Base-by-base conservation (phyloP, 2,888 invertebrate species). In the Rhagium mordax region DNA sequence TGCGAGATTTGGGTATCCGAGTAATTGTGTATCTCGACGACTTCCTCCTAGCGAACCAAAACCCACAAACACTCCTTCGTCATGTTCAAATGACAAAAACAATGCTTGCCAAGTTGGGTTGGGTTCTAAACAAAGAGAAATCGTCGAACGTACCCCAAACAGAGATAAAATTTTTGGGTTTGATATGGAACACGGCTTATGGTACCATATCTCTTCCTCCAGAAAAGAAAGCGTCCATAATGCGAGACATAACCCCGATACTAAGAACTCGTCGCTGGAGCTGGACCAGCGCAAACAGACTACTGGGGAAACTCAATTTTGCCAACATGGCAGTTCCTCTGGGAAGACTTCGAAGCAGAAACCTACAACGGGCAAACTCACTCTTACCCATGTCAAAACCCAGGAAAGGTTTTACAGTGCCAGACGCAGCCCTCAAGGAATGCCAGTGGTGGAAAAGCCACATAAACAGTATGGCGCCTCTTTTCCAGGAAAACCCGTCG, bases 321-420 rank as follows among this genome's bases (percentile, higher is more conserved):
- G 75, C 72, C 4, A 64, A 72, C 13, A 67, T 74, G 10, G 76
- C 53, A 27, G 57, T 67, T 68, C 72, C 74, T 10, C 53, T 76
- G 5, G 72, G 68, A 59, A 75, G 75, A 64, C 73, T 77, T 21
- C 60, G 68, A 24, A 21, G 69, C 29, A 66, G 75, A 49, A 18
- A 55, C 10, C 20, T 60, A 13, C 60, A 20, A 18, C 60, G 27
- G 47, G 51, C 62, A 16, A 62, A 18, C 3, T 57, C 62, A 33
- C 49, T 67, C 10, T 59, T 71, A 18, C 75, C 60, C 8, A 49
- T 64, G 15, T 47, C n/a, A 10, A 47, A 71, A 20, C 47, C 67
- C 4, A 21, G 16, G 1, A 33, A 27, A 27, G 8, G 10, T 10
- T 59, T 59, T 33, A 3, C 16, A 7, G 6, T 59, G 0, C 24